Base-by-base conservation (phyloP, 2,888 invertebrate species). In the Dyspetes luteomarginatus region DNA sequence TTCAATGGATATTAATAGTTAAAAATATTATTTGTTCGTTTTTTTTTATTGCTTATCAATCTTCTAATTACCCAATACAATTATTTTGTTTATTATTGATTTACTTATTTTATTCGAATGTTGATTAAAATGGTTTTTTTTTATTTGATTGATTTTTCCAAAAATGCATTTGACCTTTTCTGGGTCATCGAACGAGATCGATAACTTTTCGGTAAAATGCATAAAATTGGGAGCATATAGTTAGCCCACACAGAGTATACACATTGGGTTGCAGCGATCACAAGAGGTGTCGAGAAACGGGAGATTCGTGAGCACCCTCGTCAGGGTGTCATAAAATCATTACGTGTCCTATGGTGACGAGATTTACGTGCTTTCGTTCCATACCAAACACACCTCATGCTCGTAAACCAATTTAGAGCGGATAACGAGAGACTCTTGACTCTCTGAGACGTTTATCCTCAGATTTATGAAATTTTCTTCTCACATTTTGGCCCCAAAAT, bases 341-440 rank as follows among this genome's bases (percentile, higher is more conserved):
- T 7, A 36, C 36, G 36, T n/a, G n/a, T 9, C 17, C 60, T 50
- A 5, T n/a, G n/a, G n/a, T n/a, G n/a, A n/a, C n/a, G 26, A 24
- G 2, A 26, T 48, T 12, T 12, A 3, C 36, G 30, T 26, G 36
- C 15, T 65, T 17, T 19, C 19, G 9, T 52, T 52, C 28, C 30
- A 3, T 2, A 19, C 7, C n/a, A n/a, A 2, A 30, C 22, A 43
- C 36, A 62, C 83, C 83, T 85, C 86, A 88, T 86, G 84, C 87
- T 85, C 82, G 83, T 84, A 83, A 87, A 85, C 83, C 83, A 84
- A 80, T 83, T 76, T 78, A 36, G 71, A 65, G 74, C 69, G 72
- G 68, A 36, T 75, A 56, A 50, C 48, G 17, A 43, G 15, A 52
- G 56, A 41, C 73, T 75, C 55, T 26, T 12, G 80, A 74, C 62